phyloP scores from a whole-genome alignment of 1,140 invertebrate genomes.

The Hylaeus anthracinus region DNA sequence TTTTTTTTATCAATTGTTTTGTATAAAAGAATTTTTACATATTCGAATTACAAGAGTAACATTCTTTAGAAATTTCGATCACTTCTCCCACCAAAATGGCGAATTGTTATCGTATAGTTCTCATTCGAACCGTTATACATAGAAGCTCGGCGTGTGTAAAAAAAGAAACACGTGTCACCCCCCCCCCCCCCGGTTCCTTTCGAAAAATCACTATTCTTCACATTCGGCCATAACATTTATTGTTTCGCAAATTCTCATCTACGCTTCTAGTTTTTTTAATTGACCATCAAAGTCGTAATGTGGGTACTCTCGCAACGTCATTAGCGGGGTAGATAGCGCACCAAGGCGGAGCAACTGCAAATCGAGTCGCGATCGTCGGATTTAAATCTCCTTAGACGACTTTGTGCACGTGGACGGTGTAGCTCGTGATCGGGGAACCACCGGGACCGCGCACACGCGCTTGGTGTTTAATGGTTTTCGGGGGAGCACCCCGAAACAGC shows the following conservation, averaged over 20 bases:
- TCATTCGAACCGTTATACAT: too few species aligned
- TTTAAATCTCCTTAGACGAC: conserved; percentile 18
- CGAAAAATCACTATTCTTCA: background rate
- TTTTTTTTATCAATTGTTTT: too few species aligned
- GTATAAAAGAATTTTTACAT: too few species aligned
- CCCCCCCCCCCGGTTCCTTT: too few species aligned
- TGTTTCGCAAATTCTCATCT: rapidly evolving
- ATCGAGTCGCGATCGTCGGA: background rate
- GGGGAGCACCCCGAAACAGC: conserved; percentile 5
- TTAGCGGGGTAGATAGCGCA: background rate
- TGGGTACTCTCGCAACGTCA: background rate
- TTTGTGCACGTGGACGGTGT: conserved; percentile 31
- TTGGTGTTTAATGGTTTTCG: conserved; percentile 40
- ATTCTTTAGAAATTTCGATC: too few species aligned
- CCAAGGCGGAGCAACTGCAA: too few species aligned
- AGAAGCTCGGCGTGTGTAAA: background rate
- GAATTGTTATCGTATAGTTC: background rate
- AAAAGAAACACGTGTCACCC: too few species aligned
- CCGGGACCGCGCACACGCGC: background rate
- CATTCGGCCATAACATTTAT: background rate
- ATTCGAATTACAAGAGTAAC: too few species aligned
- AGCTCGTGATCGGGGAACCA: conserved; percentile 21
- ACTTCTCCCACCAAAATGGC: background rate
- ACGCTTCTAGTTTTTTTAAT: background rate
- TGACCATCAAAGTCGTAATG: background rate